phyloP scores from a whole-genome alignment of 2,797 vertebrate genomes.

The Cyclura pinguis region DNA sequence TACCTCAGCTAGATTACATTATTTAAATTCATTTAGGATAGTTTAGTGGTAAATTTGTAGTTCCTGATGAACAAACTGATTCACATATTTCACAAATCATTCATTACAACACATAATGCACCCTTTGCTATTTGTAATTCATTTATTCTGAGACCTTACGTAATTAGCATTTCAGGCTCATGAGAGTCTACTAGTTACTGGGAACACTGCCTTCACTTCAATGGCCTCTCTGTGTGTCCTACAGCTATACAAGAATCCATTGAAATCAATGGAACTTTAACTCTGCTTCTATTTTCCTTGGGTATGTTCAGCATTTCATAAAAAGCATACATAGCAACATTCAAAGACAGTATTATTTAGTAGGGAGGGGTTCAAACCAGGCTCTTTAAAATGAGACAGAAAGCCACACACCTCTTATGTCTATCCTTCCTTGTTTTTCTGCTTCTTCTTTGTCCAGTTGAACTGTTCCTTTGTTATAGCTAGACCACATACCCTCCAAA shows the following conservation, averaged over 20 bases:
- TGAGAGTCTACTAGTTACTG: conserved; percentile 2
- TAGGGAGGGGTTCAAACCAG: background rate
- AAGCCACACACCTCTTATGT: background rate
- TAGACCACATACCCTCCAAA: background rate
- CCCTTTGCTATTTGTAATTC: background rate
- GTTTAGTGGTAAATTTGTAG: background rate
- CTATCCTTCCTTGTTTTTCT: background rate
- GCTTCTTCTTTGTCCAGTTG: background rate
- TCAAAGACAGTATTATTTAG: conserved; percentile 11
- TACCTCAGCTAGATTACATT: background rate
- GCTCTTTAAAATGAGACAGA: background rate
- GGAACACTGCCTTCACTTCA: background rate
- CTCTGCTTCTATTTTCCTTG: background rate
- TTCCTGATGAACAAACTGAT: background rate
- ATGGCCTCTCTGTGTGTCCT: background rate
- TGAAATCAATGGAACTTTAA: conserved; percentile 12
- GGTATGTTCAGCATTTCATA: background rate
- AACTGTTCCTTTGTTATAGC: background rate
- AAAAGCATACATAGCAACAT: background rate
- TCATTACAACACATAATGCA: background rate
- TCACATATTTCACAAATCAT: background rate
- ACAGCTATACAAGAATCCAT: conserved; percentile 7
- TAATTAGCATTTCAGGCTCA: conserved; percentile 1
- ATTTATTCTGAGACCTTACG: background rate
- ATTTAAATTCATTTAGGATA: background rate